phyloP scores from a whole-genome alignment of 2,113 vertebrate genomes.

The Coreoperca whiteheadi region DNA sequence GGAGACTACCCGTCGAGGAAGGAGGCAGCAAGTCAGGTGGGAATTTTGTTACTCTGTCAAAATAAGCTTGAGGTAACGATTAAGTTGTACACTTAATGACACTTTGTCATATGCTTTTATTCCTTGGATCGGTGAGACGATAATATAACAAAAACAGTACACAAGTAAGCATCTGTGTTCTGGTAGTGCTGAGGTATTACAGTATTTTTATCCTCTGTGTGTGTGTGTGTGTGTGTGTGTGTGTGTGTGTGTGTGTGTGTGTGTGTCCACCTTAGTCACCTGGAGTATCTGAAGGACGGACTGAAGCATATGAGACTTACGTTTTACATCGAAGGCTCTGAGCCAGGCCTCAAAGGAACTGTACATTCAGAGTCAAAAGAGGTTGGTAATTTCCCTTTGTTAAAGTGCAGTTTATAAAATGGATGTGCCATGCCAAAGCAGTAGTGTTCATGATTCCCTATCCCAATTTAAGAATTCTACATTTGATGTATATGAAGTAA shows the following conservation, averaged over 20 bases:
- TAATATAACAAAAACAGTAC: not conserved
- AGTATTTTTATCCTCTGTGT: not conserved
- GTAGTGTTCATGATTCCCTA: not conserved
- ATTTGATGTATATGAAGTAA: not conserved
- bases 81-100: not conserved
- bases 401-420: not conserved
- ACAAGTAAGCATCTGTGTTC: not conserved
- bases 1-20: conserved; percentile 90
- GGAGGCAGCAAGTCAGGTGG: conserved; percentile 94
- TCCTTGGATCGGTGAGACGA: not conserved
- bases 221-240: not conserved
- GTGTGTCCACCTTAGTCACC: conserved; percentile 83
- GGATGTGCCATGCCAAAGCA: not conserved
- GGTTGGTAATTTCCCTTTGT: conserved; percentile 77
- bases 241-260: not conserved
- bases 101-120: not conserved
- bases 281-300: conserved; percentile 90
- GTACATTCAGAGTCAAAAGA: conserved; percentile 93
- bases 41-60: not conserved
- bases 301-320: conserved; percentile 90
- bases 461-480: not conserved
- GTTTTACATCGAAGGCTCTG: conserved; percentile 96
- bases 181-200: not conserved
- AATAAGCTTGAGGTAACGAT: not conserved
- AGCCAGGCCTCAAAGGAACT: conserved; percentile 90